Evolutionary conservation across 2,888 invertebrate genomes (phyloP).

Genomic region (Drosophila heteroneura): DNA sequence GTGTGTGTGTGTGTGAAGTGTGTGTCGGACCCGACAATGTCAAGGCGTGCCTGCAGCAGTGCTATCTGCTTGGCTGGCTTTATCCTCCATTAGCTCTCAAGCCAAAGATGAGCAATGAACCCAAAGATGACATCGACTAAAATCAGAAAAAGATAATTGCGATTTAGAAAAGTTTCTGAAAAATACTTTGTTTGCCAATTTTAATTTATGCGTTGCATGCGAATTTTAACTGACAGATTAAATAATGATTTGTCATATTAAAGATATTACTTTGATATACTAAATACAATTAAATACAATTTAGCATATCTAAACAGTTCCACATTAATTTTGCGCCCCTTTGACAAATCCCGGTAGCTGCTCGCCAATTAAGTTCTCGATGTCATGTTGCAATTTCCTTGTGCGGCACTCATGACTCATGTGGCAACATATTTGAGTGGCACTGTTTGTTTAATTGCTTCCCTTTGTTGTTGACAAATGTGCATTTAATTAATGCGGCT

Average conservation of each 20-base stretch:
- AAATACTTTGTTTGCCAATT: not conserved
- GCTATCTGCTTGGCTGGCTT: constrained; percentile 4
- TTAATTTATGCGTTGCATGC: not conserved
- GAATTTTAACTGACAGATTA: not conserved
- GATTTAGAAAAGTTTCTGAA: not conserved
- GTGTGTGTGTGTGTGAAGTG: not conserved
- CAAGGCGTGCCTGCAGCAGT: constrained; percentile 44
- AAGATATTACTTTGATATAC: not conserved
- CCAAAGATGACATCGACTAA: constrained; percentile 11
- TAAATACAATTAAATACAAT: not conserved
- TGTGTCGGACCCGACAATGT: constrained; percentile 43
- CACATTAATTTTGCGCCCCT: not conserved
- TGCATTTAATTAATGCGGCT: constrained; percentile 61
- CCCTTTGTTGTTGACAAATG: constrained; percentile 47
- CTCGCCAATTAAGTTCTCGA: constrained; percentile 31
- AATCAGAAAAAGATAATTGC: not conserved
- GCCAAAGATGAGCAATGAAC: constrained; percentile 33
- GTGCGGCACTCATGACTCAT: constrained; percentile 26
- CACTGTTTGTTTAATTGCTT: constrained; percentile 58
- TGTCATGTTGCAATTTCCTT: constrained; percentile 19
- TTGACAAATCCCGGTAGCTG: constrained; percentile 7
- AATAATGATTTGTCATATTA: not conserved
- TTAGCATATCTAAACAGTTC: not conserved
- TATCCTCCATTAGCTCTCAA: constrained; percentile 32
- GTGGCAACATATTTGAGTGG: constrained; percentile 40